Percentiles rank a stretch among this genome's conserved stretches.
These are phyloP conservation scores for Paraplagusia blochii DNA, from an alignment of 2,113 vertebrate species.

Conservation along the genomic window DNA sequence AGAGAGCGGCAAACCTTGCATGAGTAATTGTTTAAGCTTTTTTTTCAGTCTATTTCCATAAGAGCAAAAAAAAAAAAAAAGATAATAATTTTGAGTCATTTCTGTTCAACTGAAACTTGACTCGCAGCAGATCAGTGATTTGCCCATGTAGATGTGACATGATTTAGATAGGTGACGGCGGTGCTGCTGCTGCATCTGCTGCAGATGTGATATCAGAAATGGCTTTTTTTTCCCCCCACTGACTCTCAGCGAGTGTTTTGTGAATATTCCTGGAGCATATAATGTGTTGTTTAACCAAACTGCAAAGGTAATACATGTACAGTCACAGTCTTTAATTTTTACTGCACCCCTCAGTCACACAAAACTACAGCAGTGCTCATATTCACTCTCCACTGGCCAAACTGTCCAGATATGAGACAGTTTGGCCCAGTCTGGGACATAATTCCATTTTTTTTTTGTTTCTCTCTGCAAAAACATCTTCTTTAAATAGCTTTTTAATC, in stretches of 20 bases:
- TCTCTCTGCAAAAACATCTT: too few species aligned
- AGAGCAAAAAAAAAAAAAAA: slow-evolving; percentile 7
- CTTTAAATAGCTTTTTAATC: too few species aligned
- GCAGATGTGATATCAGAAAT: slow-evolving; percentile 29
- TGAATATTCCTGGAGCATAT: slow-evolving; percentile 13
- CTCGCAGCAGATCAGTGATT: slow-evolving; percentile 33
- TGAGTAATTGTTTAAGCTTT: slow-evolving; percentile 27
- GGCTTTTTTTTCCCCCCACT: slow-evolving; percentile 29
- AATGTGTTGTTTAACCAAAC: slow-evolving; percentile 15
- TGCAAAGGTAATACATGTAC: slow-evolving; percentile 6
- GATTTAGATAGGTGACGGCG: slow-evolving; percentile 22
- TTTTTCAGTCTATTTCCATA: slow-evolving; percentile 40
- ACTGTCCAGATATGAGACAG: slow-evolving; percentile 4
- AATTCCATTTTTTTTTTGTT: too few species aligned
- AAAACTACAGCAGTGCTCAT: slow-evolving; percentile 4
- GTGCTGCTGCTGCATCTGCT: too few species aligned
- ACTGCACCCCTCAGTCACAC: slow-evolving; percentile 6
- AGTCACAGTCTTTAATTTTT: slow-evolving; percentile 19
- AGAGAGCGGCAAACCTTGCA: slow-evolving; percentile 48
- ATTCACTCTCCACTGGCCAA: slow-evolving; percentile 2
- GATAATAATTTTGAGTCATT: slow-evolving; percentile 30
- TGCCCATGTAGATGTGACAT: slow-evolving; percentile 41
- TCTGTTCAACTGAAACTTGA: slow-evolving; percentile 47
- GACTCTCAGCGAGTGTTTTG: slow-evolving; percentile 6
- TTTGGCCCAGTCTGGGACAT: not conserved